Conservation (phyloP, 2,797 vertebrate genomes). For the Clarias fuscus region DNA sequence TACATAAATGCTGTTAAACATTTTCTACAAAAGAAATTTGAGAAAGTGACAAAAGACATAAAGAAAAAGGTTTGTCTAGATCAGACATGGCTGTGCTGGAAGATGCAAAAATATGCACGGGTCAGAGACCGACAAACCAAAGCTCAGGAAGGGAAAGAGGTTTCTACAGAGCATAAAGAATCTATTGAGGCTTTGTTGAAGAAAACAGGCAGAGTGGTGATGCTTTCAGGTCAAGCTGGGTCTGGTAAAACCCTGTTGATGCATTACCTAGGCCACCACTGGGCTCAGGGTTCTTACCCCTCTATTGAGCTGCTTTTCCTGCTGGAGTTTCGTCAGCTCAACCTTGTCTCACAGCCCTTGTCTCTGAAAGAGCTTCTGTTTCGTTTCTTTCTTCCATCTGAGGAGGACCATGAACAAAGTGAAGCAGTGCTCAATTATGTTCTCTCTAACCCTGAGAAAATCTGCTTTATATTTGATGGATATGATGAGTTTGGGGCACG, state of each 20-base stretch:
- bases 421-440: conserved; percentile 78
- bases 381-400: conserved; percentile 72
- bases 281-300: conserved; percentile 78
- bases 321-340: conserved; percentile 88
- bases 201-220: conserved; percentile 65
- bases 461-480: conserved; percentile 88
- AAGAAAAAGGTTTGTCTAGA: conserved; percentile 64
- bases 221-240: conserved; percentile 82
- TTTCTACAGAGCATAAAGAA: conserved; percentile 59
- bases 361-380: conserved; percentile 84
- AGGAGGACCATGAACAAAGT: conserved; percentile 57
- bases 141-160: conserved; percentile 64
- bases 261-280: conserved; percentile 77
- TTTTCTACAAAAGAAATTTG: conserved; percentile 65
- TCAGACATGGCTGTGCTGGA: conserved; percentile 74
- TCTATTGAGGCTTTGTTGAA: conserved; percentile 77
- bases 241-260: conserved; percentile 87
- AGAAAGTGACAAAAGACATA: conserved; percentile 55
- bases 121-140: conserved; percentile 50
- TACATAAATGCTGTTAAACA: conserved; percentile 67
- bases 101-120: conserved; percentile 61
- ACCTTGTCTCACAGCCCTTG: conserved; percentile 71
- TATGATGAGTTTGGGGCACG: conserved; percentile 81
- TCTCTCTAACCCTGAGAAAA: conserved; percentile 71
- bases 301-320: conserved; percentile 79